These are phyloP conservation scores for Ancistrus triradiatus DNA, from an alignment of 2,113 vertebrate genomes.

Conservation along the genomic window DNA sequence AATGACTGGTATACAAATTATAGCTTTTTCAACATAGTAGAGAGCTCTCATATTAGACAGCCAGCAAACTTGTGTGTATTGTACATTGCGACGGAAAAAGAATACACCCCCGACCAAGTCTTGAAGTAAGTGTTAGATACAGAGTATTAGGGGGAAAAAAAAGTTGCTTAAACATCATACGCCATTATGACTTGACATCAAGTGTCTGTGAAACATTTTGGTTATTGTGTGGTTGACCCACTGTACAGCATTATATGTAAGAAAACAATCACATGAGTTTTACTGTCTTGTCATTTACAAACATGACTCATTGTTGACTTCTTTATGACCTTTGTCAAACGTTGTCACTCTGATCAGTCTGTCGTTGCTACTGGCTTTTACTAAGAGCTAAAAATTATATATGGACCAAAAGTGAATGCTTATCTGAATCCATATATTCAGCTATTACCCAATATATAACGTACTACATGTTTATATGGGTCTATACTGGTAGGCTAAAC, in stretches of 20 bases:
- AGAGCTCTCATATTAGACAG: slow-evolving; percentile 16
- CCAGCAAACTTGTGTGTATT: slow-evolving; percentile 6
- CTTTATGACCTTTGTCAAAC: neutral
- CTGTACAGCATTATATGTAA: neutral
- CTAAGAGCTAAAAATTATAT: too few relatives aligned
- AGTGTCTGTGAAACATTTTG: neutral
- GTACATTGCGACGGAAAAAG: slow-evolving; percentile 1
- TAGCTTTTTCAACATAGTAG: slow-evolving; percentile 18
- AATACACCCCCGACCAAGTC: neutral
- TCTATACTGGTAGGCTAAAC: too few relatives aligned
- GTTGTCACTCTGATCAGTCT: neutral
- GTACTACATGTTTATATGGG: too few relatives aligned
- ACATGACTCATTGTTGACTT: neutral
- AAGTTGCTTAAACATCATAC: neutral
- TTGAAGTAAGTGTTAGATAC: slow-evolving; percentile 9
- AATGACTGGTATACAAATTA: slow-evolving; percentile 14
- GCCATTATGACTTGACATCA: neutral
- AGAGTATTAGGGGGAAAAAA: too few relatives aligned
- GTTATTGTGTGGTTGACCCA: slow-evolving; percentile 3
- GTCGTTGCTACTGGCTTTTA: neutral
- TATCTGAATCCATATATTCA: too few relatives aligned
- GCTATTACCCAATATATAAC: too few relatives aligned
- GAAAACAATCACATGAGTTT: neutral
- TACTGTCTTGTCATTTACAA: neutral
- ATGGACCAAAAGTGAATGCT: too few relatives aligned